A percentile compares a stretch with the other conserved stretches of the same genome.
Evolutionary conservation across 2,113 vertebrate genomes (phyloP).

Genomic region (Nymphicus hollandicus): DNA sequence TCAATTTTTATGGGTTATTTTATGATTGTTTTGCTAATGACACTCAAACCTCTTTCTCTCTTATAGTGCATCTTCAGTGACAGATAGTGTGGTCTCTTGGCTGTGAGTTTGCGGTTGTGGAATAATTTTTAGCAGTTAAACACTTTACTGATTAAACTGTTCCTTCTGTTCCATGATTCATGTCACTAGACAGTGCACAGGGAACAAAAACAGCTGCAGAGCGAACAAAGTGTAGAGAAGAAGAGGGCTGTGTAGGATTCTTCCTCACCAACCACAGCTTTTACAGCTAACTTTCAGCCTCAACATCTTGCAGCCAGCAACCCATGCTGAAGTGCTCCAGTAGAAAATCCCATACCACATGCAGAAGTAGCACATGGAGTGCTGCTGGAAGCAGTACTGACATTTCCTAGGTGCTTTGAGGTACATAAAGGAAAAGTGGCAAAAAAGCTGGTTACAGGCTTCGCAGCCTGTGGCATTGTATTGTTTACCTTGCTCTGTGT

Average conservation of each 20-base stretch:
- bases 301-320: neutral
- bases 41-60: neutral
- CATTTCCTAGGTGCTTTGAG: neutral
- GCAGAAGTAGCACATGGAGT: neutral
- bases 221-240: neutral
- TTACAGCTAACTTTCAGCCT: neutral
- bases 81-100: neutral
- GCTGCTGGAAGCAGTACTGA: neutral
- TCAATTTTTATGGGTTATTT: neutral
- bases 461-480: neutral
- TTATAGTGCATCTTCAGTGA: neutral
- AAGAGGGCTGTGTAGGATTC: neutral
- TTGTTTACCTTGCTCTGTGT: neutral
- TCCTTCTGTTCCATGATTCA: conserved; percentile 23
- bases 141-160: conserved; percentile 31
- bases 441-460: neutral
- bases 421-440: neutral
- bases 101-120: neutral
- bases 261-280: neutral
- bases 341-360: neutral
- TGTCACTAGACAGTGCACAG: neutral
- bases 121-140: conserved; percentile 53
- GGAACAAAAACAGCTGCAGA: neutral
- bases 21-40: conserved; percentile 10
- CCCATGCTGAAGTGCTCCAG: neutral